Evolutionary conservation across 2,113 vertebrate genomes (phyloP).

Genomic region (Protomyctophum bolini): DNA sequence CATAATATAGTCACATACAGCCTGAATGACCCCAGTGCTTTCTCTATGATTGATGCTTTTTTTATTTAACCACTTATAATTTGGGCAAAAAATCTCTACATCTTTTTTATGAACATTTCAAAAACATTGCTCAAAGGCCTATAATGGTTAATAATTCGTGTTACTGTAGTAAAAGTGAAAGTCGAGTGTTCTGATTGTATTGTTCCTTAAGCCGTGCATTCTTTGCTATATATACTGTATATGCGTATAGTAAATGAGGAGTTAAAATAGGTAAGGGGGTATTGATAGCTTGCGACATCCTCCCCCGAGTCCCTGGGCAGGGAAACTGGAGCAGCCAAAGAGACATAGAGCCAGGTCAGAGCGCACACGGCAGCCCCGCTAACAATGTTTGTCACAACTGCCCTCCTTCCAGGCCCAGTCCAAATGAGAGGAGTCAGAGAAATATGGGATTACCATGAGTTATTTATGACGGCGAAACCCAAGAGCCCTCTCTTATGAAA

Average conservation of each 20-base stretch:
- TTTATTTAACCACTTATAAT: no score
- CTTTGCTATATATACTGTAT: neutral
- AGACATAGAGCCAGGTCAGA: slow-evolving; percentile 67
- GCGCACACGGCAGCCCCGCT: slow-evolving; percentile 51
- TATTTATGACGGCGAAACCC: slow-evolving; percentile 83
- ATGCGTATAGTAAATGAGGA: slow-evolving; percentile 13
- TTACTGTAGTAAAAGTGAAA: neutral
- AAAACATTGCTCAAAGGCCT: no score
- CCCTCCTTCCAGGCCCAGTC: slow-evolving; percentile 67
- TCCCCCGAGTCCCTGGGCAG: slow-evolving; percentile 47
- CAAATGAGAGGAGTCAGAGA: slow-evolving; percentile 79
- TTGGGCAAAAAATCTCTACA: no score
- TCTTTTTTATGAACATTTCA: no score
- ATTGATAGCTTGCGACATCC: slow-evolving; percentile 60
- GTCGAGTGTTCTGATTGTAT: neutral
- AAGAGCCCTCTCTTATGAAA: slow-evolving; percentile 76
- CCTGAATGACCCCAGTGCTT: no score
- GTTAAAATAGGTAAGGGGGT: slow-evolving; percentile 50
- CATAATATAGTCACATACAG: no score
- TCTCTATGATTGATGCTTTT: no score
- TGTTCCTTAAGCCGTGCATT: neutral
- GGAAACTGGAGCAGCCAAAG: slow-evolving; percentile 62
- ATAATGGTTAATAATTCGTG: no score
- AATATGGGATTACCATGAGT: slow-evolving; percentile 82
- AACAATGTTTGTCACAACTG: slow-evolving; percentile 82